Evolutionary conservation across 2,113 vertebrate species (phyloP), one percentile per base, ranked within the genome.

Genomic region (Epinephelus fuscoguttatus): DNA sequence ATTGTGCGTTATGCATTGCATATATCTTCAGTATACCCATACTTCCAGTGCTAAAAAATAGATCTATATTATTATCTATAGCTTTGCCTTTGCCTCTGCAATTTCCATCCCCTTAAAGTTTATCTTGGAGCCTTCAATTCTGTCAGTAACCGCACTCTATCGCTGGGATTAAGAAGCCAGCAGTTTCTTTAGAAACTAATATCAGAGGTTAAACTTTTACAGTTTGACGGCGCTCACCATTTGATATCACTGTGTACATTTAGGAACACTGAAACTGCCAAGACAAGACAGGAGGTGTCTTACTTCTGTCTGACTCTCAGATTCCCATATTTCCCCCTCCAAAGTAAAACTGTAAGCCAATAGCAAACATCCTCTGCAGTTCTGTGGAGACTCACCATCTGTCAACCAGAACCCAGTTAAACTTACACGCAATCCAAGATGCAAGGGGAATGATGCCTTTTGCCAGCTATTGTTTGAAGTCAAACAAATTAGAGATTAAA

Each of bases 271-370:
- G 30, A 23, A 17, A 78, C 70, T 66, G 56, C 72, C 47, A 73
- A 64, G 49, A 61, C 42, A n/a, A 75, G 80, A 79, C 74, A 78
- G 81, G 73, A 84, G 47, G 70, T 78, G 56, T 83, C 63, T 84
- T 62, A 75, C 40, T 79, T 81, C 64, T 78, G 61, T 80, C 57
- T 74, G 49, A 49, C 49, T 80, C 73, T 81, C 63, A 59, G 21
- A 84, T 80, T 69, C 88, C 73, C 53, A 78, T 73, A 80, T 84
- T 81, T 82, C 40, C 17, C 27, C 61, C 50, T 84, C 59, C 25
- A 82, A 88, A 87, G 59, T 76, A 63, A 82, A 91, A 85, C 61
- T 82, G 81, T 80, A 60, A 75, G 53, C 75, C 81, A 70, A 79
- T 27, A 72, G 68, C 78, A 81, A 84, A 88, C 55, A 72, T 59